Percentiles rank a stretch among this genome's conserved stretches.
phyloP scores from a whole-genome alignment of 2,113 vertebrate species.

The Natator depressus region DNA sequence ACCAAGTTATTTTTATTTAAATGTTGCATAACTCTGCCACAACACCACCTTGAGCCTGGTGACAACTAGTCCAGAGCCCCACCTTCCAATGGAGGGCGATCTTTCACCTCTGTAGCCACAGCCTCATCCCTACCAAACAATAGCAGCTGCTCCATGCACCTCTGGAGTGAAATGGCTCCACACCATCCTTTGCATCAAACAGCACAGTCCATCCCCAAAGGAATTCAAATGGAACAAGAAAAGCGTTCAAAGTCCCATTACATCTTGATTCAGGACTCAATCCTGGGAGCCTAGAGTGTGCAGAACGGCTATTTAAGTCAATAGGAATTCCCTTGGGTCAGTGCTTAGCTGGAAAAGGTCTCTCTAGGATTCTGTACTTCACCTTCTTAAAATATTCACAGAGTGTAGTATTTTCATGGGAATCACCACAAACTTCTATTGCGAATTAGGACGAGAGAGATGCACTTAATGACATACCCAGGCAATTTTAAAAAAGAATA shows the following conservation, averaged over 20 bases:
- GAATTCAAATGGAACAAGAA: background rate
- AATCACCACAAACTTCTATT: background rate
- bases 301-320: background rate
- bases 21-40: rapidly evolving
- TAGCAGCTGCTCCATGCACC: background rate
- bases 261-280: background rate
- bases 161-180: background rate
- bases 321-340: background rate
- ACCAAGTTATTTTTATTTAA: background rate
- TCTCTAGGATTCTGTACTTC: background rate
- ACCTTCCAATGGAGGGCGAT: background rate
- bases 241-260: background rate
- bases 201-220: background rate
- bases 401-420: background rate
- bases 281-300: background rate
- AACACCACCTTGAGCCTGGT: background rate
- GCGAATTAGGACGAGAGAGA: background rate
- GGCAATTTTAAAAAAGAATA: background rate
- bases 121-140: background rate
- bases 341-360: background rate
- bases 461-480: background rate
- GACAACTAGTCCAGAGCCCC: background rate
- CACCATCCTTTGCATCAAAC: background rate
- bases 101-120: background rate
- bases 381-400: background rate